Evolutionary conservation across 2,888 invertebrate genomes (phyloP), one percentile per base, ranked within the genome.

Genomic region (Leucoptera coffeella): DNA sequence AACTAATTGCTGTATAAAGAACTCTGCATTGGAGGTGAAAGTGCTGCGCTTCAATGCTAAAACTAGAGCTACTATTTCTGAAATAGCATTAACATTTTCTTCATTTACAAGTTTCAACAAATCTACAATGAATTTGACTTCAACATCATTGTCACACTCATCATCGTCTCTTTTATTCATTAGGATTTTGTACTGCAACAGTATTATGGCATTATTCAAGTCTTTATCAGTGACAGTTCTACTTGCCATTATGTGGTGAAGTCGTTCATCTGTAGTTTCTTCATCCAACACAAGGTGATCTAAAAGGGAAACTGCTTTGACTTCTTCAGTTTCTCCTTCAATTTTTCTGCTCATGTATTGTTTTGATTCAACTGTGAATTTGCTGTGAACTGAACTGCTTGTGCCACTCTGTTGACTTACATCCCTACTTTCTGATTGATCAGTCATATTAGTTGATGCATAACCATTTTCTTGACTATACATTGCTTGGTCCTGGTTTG

Each of bases 281-380:
- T 72, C 72, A 26, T 64, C 59, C 31, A 72, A 44, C 40, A 67
- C 60, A 15, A 71, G 37, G 30, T 64, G 38, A 40, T 71, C 61
- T 34, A 69, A 40, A 47, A 14, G 62, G 23, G 11, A 58, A 30
- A 15, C 32, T 33, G 33, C 29, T 35, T 28, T n/a, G n/a, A n/a
- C n/a, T n/a, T 27, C 32, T 38, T 37, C 34, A 20, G 35, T 25
- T 23, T 28, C 12, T 25, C 14, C 24, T 27, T 35, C 29, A 33
- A 31, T 17, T 17, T 17, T 17, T 17, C 17, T 17, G n/a, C n/a
- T n/a, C n/a, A n/a, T n/a, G n/a, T n/a, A n/a, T n/a, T n/a, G n/a
- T n/a, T n/a, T n/a, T n/a, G n/a, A n/a, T n/a, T n/a, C n/a, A n/a
- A n/a, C n/a, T n/a, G n/a, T n/a, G n/a, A n/a, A n/a, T n/a, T n/a